Evolutionary conservation across 2,888 invertebrate genomes (phyloP).

Genomic region (Euplexia lucipara): DNA sequence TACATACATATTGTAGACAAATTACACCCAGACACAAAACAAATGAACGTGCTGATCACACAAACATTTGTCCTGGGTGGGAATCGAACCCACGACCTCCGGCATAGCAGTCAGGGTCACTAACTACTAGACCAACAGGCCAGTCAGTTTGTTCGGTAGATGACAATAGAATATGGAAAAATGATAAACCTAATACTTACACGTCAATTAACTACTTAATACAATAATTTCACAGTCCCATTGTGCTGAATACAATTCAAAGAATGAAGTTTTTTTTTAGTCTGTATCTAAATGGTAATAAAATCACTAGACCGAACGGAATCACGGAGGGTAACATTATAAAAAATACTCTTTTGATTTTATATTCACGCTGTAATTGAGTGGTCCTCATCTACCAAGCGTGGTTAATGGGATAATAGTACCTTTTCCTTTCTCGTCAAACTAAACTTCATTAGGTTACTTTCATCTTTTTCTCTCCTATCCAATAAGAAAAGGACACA

Average conservation of each 20-base stretch:
- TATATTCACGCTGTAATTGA: slow-evolving; percentile 24
- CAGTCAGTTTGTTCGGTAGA: no score
- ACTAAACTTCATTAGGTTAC: no score
- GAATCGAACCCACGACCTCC: no score
- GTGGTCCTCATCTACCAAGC: slow-evolving; percentile 11
- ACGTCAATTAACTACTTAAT: slow-evolving; percentile 26
- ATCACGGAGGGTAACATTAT: slow-evolving; percentile 37
- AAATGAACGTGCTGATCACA: no score
- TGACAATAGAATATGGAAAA: background rate
- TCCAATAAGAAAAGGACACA: no score
- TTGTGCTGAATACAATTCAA: slow-evolving; percentile 2
- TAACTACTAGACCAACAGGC: no score
- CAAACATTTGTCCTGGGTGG: no score
- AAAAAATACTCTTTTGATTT: slow-evolving; percentile 25
- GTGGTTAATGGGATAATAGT: slow-evolving; percentile 11
- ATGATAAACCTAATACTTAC: background rate
- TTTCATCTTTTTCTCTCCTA: no score
- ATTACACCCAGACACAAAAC: no score
- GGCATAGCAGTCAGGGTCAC: no score
- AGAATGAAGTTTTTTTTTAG: slow-evolving; percentile 22
- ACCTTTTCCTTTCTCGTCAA: no score
- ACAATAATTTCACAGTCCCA: slow-evolving; percentile 11
- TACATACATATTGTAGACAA: no score
- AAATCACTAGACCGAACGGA: slow-evolving; percentile 39
- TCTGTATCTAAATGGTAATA: slow-evolving; percentile 33